These are phyloP conservation scores for Drosophila hamatofila DNA, from an alignment of 2,888 invertebrate species.

Conservation along the genomic window DNA sequence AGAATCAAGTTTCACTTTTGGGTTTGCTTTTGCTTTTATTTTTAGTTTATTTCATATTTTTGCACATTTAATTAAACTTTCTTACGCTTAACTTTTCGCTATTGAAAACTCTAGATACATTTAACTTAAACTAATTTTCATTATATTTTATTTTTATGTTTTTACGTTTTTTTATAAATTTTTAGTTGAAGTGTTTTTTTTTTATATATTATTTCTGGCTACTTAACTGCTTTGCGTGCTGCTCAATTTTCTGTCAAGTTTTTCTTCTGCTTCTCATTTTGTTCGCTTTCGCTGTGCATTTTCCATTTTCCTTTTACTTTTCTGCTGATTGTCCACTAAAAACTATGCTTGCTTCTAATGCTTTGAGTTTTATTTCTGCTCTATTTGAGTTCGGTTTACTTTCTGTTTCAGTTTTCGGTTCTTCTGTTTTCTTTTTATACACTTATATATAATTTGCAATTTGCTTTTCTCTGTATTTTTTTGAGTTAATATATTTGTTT, in stretches of 20 bases:
- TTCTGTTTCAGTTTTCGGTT: conserved; percentile 30
- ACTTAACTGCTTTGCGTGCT: conserved; percentile 38
- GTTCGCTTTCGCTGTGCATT: conserved; percentile 10
- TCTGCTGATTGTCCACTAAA: conserved; percentile 79
- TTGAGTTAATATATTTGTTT: conserved; percentile 9
- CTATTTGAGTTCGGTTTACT: conserved; percentile 37
- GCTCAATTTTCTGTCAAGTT: conserved; percentile 27
- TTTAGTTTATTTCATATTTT: conserved; percentile 5
- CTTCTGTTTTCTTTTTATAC: conserved; percentile 27
- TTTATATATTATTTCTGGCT: conserved; percentile 18
- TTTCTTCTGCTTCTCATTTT: conserved; percentile 7
- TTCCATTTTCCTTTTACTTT: conserved; percentile 12
- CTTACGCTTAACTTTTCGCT: conserved; percentile 52
- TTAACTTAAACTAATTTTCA: conserved; percentile 67
- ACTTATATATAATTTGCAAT: conserved; percentile 30
- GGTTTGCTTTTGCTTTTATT: conserved; percentile 8
- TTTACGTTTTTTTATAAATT: conserved; percentile 17
- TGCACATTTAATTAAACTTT: conserved; percentile 44
- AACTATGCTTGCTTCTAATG: conserved; percentile 72
- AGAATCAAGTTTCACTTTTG: conserved; percentile 35
- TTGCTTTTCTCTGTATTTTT: conserved; percentile 8
- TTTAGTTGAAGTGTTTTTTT: conserved; percentile 25
- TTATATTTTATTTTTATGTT: conserved; percentile 14
- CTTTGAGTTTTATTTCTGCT: conserved; percentile 34
- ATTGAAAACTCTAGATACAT: conserved; percentile 79